Conservation (phyloP, 1,140 invertebrate species). For the Steinernema khuongi region DNA sequence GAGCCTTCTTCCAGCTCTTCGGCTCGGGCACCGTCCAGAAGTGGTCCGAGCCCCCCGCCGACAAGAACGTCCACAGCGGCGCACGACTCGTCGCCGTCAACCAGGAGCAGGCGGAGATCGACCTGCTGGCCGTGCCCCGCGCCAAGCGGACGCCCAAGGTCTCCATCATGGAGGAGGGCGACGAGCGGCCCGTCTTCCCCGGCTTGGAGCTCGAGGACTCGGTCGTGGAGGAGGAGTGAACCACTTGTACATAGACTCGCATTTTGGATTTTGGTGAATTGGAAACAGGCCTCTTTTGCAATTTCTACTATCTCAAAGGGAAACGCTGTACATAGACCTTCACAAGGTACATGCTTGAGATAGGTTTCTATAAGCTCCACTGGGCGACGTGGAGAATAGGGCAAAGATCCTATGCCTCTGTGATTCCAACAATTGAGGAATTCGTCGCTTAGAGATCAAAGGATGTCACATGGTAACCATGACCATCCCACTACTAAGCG, state of each 20-base stretch:
- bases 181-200: neutral
- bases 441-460: too few species aligned
- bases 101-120: neutral
- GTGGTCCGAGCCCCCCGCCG: neutral
- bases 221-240: neutral
- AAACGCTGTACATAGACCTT: too few species aligned
- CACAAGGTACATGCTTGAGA: too few species aligned
- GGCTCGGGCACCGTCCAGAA: neutral
- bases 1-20: slow-evolving; percentile 32
- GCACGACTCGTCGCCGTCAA: neutral
- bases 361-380: too few species aligned
- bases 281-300: too few species aligned
- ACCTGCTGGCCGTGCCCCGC: neutral
- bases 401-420: too few species aligned
- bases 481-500: too few species aligned
- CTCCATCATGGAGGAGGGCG: slow-evolving; percentile 1
- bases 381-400: too few species aligned
- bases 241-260: slow-evolving; percentile 8
- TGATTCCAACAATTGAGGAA: too few species aligned
- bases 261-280: too few species aligned
- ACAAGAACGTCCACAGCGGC: neutral
- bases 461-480: too few species aligned
- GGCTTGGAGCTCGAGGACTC: neutral
- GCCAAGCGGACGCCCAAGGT: neutral
- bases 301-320: too few species aligned